phyloP scores from a whole-genome alignment of 1,140 invertebrate genomes.

The Drosophila rhopaloa region DNA sequence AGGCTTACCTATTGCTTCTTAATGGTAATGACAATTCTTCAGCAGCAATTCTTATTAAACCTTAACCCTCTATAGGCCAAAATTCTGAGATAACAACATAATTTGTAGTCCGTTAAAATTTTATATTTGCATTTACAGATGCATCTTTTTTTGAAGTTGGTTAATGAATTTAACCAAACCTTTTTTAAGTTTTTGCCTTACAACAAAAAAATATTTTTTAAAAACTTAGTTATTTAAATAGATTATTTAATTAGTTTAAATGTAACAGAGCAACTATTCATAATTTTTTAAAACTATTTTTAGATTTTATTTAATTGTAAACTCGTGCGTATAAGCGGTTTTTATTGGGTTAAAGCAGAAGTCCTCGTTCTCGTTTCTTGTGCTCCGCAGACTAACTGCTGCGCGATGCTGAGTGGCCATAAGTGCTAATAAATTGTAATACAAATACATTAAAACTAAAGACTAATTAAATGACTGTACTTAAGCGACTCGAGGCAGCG shows the following conservation, averaged over 20 bases:
- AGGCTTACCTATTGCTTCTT: slow-evolving; percentile 9
- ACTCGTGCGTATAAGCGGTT: not conserved
- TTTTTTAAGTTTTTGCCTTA: too few relatives aligned
- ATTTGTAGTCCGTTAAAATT: too few relatives aligned
- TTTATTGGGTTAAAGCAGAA: slow-evolving; percentile 24
- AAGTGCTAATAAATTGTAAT: slow-evolving; percentile 82
- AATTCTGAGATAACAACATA: not conserved
- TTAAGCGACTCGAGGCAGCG: slow-evolving; percentile 60
- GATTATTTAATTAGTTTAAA: too few relatives aligned
- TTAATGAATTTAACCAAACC: too few relatives aligned
- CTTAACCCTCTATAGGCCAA: slow-evolving; percentile 6
- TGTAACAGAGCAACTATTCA: too few relatives aligned
- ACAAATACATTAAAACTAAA: slow-evolving; percentile 83
- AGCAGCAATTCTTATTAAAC: slow-evolving; percentile 23
- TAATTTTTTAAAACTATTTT: not conserved
- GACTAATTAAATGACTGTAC: slow-evolving; percentile 83
- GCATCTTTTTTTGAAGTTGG: too few relatives aligned
- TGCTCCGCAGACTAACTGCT: slow-evolving; percentile 20
- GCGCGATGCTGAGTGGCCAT: slow-evolving; percentile 42
- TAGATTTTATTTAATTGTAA: not conserved
- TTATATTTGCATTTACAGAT: too few relatives aligned
- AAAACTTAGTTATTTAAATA: too few relatives aligned
- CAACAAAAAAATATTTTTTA: too few relatives aligned
- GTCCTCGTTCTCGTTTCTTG: slow-evolving; percentile 39
- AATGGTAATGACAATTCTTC: slow-evolving; percentile 53